Conservation (phyloP, 2,797 vertebrate species). For the Streptopelia turtur region DNA sequence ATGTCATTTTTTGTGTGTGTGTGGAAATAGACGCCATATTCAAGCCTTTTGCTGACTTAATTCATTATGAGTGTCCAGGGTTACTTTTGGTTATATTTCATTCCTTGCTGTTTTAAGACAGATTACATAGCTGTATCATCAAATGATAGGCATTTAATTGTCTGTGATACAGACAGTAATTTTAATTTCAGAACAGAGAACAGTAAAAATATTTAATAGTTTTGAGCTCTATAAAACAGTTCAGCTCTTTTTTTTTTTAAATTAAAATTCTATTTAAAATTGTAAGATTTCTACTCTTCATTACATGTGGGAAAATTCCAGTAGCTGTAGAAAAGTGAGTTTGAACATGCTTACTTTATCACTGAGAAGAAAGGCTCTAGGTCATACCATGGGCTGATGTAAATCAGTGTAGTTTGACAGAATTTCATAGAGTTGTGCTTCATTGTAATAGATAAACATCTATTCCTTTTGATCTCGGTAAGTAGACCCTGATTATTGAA, state of each 20-base stretch:
- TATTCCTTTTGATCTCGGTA: neutral
- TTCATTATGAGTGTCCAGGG: neutral
- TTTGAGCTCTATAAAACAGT: neutral
- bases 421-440: neutral
- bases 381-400: neutral
- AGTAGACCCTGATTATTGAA: neutral
- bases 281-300: neutral
- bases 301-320: neutral
- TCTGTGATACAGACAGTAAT: neutral
- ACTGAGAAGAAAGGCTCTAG: neutral
- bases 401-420: neutral
- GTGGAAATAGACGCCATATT: neutral
- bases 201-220: neutral
- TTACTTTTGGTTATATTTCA: neutral
- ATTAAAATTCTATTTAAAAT: neutral
- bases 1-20: no score
- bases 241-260: neutral
- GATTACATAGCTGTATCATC: neutral
- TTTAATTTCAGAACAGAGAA: neutral
- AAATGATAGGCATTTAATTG: neutral
- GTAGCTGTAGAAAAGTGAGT: neutral
- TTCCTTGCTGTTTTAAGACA: neutral
- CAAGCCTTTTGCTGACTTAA: neutral
- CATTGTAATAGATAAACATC: neutral
- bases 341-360: neutral